Evolutionary conservation across 2,888 invertebrate genomes (phyloP).

Genomic region (Notocelia uddmanniana): DNA sequence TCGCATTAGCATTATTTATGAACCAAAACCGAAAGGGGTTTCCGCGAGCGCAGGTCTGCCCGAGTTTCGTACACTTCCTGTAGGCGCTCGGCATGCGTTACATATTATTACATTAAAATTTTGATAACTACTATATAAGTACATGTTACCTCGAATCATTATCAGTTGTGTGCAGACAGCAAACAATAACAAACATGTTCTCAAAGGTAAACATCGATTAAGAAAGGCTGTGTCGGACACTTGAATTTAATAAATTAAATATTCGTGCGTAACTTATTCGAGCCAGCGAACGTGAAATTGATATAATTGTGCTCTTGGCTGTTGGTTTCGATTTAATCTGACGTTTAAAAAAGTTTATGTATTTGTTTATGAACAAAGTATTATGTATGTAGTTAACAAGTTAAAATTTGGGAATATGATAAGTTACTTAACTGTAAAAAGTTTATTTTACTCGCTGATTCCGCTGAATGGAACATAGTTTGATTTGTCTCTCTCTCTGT

Average conservation of each 20-base stretch:
- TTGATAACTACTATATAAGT: slow-evolving; percentile 59
- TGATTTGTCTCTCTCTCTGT: no score
- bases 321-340: slow-evolving; percentile 7
- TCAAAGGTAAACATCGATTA: slow-evolving; percentile 60
- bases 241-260: neutral
- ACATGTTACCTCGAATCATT: slow-evolving; percentile 47
- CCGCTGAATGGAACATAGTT: no score
- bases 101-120: slow-evolving; percentile 41
- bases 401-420: neutral
- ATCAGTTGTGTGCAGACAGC: slow-evolving; percentile 61
- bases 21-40: slow-evolving; percentile 48
- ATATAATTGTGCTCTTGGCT: neutral
- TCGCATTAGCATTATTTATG: slow-evolving; percentile 41
- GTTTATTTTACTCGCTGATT: neutral
- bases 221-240: slow-evolving; percentile 38
- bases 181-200: slow-evolving; percentile 61
- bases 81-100: slow-evolving; percentile 44
- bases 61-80: slow-evolving; percentile 41
- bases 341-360: neutral
- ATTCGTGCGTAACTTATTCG: slow-evolving; percentile 29
- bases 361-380: neutral
- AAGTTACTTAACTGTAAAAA: neutral
- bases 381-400: neutral
- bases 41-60: slow-evolving; percentile 44
- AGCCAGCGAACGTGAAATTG: slow-evolving; percentile 13